A percentile compares a stretch with the other conserved stretches of the same genome.
Evolutionary conservation across 2,113 vertebrate genomes (phyloP).

Genomic region (Pomatostomus ruficeps): DNA sequence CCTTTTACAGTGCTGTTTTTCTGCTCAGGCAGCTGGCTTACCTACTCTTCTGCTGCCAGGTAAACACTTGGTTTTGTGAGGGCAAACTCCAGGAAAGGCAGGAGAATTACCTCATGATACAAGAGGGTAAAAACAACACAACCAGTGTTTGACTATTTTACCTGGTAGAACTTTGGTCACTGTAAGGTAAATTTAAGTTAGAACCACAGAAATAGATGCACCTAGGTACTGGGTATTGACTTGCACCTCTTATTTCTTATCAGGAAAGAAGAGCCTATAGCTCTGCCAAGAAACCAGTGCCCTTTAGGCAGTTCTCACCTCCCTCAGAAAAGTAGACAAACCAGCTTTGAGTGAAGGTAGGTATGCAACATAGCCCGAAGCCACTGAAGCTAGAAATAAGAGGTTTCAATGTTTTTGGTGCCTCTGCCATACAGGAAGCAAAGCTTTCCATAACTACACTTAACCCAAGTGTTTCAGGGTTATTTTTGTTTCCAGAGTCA

Average conservation of each 20-base stretch:
- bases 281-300: not conserved
- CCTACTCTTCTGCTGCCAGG: not conserved
- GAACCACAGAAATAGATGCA: not conserved
- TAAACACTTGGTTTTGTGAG: not conserved
- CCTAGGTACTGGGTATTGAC: not conserved
- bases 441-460: constrained; percentile 14
- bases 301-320: not conserved
- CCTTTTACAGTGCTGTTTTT: not conserved
- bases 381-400: not conserved
- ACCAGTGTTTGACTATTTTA: not conserved
- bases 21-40: not conserved
- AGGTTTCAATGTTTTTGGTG: not conserved
- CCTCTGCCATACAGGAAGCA: not conserved
- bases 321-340: not conserved
- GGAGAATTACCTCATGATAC: not conserved
- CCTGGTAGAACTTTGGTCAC: not conserved
- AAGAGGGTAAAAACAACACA: not conserved
- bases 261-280: not conserved
- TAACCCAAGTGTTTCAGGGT: constrained; percentile 2
- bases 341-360: not conserved
- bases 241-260: not conserved
- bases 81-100: not conserved
- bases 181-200: not conserved
- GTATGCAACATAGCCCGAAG: not conserved
- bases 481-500: constrained; percentile 12